A percentile compares a stretch with the other conserved stretches of the same genome.
Conservation (phyloP, 2,113 vertebrate genomes). For the Elgaria multicarinata region DNA sequence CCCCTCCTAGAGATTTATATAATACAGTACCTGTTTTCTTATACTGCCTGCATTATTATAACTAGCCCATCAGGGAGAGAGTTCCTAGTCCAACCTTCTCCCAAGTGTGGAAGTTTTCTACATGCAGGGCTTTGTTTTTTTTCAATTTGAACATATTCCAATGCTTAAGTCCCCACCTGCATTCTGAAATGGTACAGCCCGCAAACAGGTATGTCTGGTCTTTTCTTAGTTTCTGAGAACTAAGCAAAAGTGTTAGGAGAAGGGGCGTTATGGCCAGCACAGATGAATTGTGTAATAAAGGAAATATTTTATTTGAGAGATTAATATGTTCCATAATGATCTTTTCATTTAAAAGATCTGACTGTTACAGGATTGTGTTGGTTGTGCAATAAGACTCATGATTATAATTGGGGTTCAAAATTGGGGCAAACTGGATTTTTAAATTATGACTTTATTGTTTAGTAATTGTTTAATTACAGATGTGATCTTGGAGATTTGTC, state of each 20-base stretch:
- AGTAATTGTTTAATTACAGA: background rate
- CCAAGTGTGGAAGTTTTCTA: background rate
- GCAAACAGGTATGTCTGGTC: background rate
- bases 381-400: background rate
- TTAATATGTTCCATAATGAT: background rate
- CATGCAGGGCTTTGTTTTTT: too few species aligned
- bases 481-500: background rate
- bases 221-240: background rate
- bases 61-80: background rate
- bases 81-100: too few species aligned
- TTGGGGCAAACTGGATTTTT: background rate
- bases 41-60: background rate
- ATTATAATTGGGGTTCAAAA: background rate
- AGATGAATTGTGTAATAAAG: background rate
- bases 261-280: background rate
- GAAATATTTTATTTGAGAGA: background rate
- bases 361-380: background rate
- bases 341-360: background rate
- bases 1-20: too few species aligned
- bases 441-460: background rate
- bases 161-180: too few species aligned
- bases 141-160: too few species aligned
- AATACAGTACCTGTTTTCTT: too few species aligned
- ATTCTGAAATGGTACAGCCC: background rate
- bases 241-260: background rate